Evolutionary conservation across 2,888 invertebrate genomes (phyloP), one percentile per base, ranked within the genome.

Genomic region (Andrena camellia): DNA sequence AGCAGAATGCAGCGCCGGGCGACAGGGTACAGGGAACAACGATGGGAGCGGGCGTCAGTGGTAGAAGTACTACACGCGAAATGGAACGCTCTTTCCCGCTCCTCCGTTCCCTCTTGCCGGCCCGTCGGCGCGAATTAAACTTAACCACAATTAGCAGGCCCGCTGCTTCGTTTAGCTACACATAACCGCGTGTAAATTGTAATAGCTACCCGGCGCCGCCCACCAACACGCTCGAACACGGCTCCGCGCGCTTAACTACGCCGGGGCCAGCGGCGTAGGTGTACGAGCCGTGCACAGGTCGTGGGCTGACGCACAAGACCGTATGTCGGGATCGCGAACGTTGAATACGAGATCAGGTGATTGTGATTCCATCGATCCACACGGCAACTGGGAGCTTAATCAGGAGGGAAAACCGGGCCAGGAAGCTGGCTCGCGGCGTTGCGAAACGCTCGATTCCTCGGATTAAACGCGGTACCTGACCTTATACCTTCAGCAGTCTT

Each of bases 141-240:
- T 89, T 91, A 86, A 91, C 91, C 91, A 88, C 91, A 91, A 91
- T 91, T 91, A 91, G 91, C 85, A 72, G 84, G 79, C 68, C 60
- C 80, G 76, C 66, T 74, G 88, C 82, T 88, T 88, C 85, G 90
- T 88, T 88, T 85, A 87, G 86, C 78, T 85, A 76, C 84, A 79
- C 74, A 88, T 85, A 86, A 90, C 90, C 87, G 83, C 86, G 85
- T 89, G 88, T 88, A 90, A 91, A 91, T 90, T 89, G 88, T 89
- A 88, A 90, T 89, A 86, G 88, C 80, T 73, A 88, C 79, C 78
- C 75, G 72, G 62, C 74, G 59, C 85, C 60, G 64, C 17, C 57
- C 23, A 20, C 60, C 68, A 66, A 73, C 73, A 42, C 54, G 71
- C 48, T 50, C 50, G 26, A 62, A 26, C 62, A 42, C 17, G 7